phyloP scores from a whole-genome alignment of 2,113 vertebrate species.

The Mesitornis unicolor region DNA sequence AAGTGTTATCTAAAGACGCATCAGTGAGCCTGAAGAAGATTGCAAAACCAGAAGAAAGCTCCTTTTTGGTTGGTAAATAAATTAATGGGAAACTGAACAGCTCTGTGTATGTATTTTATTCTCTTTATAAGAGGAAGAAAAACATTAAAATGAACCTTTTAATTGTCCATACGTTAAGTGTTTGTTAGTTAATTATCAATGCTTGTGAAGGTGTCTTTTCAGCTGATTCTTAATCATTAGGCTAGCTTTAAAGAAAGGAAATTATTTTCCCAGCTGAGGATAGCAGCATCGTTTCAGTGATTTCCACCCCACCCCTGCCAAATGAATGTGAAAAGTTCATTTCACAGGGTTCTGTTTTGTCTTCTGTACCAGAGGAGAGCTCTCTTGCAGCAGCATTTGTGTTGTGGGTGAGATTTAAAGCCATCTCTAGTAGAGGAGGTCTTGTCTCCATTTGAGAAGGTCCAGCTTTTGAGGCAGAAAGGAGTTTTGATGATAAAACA shows the following conservation, averaged over 20 bases:
- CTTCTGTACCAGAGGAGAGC: not conserved
- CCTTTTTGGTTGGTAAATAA: not conserved
- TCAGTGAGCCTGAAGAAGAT: not conserved
- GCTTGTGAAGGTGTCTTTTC: not conserved
- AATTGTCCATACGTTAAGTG: not conserved
- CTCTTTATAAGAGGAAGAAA: not conserved
- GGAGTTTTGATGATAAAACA: not conserved
- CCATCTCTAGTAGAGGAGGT: not conserved
- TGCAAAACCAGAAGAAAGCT: not conserved
- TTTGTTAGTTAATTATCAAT: not conserved
- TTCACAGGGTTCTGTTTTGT: not conserved
- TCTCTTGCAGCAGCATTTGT: not conserved
- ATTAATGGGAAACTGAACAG: not conserved
- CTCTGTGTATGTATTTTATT: not conserved
- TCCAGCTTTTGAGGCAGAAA: not conserved
- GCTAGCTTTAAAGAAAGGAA: not conserved
- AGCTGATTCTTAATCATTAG: not conserved
- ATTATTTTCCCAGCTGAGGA: not conserved
- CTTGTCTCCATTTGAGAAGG: not conserved
- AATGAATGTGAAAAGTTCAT: not conserved
- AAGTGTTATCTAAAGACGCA: not conserved
- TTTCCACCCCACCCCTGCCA: not conserved
- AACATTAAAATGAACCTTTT: not conserved
- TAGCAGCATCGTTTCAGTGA: not conserved
- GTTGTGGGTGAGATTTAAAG: not conserved